These are phyloP conservation scores for Solea senegalensis DNA, from an alignment of 2,113 vertebrate species.

Conservation along the genomic window DNA sequence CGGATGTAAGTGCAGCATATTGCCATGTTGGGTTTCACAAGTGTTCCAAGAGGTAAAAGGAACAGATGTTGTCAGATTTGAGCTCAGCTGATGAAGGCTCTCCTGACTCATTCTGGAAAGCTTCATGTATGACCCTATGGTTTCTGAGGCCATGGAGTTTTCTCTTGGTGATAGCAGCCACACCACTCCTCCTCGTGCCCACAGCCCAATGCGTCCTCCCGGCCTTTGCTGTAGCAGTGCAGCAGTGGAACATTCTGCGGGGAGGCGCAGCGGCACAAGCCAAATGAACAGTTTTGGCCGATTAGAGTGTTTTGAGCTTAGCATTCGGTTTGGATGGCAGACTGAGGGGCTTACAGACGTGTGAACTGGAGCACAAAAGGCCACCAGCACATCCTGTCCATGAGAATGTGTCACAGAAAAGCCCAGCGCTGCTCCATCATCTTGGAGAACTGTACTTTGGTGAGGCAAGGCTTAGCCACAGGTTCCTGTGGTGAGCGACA, in stretches of 20 bases:
- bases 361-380: conserved; percentile 29
- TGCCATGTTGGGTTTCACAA: conserved; percentile 7
- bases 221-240: conserved; percentile 64
- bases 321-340: conserved; percentile 47
- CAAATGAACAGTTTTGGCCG: conserved; percentile 61
- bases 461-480: conserved; percentile 33
- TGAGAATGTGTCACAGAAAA: conserved; percentile 41
- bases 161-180: conserved; percentile 34
- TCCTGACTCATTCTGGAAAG: conserved; percentile 28
- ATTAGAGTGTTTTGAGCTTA: conserved; percentile 55
- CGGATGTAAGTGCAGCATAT: not conserved
- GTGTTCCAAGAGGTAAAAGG: not conserved
- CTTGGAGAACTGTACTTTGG: conserved; percentile 24
- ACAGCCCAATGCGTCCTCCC: conserved; percentile 51
- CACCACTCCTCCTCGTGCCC: conserved; percentile 42
- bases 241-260: conserved; percentile 58
- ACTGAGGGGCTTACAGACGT: conserved; percentile 37
- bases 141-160: conserved; percentile 14
- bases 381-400: conserved; percentile 38
- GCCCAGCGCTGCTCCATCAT: conserved; percentile 6
- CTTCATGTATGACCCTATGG: conserved; percentile 43
- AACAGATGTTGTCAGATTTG: conserved; percentile 23
- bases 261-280: conserved; percentile 23
- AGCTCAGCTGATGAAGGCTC: conserved; percentile 36
- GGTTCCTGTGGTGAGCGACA: conserved; percentile 39